Percentiles rank a stretch among this genome's conserved stretches.
Evolutionary conservation across 2,888 invertebrate species (phyloP).

Genomic region (Eilema griseolum): DNA sequence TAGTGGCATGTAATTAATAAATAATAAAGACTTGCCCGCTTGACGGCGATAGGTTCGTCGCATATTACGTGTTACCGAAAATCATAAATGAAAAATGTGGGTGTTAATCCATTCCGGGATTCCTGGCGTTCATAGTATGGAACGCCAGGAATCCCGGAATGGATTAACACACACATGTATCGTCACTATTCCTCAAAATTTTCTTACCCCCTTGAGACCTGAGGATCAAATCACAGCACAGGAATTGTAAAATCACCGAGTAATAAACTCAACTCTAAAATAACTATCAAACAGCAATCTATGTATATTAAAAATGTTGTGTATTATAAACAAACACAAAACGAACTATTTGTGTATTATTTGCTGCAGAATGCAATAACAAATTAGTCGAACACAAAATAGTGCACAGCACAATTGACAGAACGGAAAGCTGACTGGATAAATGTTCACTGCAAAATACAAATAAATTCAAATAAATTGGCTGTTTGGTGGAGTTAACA

Average conservation of each 20-base stretch:
- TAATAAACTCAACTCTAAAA: too few relatives aligned
- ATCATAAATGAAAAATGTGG: too few relatives aligned
- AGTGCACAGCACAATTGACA: conserved; percentile 11
- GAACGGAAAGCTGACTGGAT: conserved; percentile 42
- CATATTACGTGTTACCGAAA: too few relatives aligned
- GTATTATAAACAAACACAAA: neutral
- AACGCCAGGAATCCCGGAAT: too few relatives aligned
- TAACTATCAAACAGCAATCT: neutral
- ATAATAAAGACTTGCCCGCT: too few relatives aligned
- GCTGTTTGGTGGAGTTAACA: conserved; percentile 32
- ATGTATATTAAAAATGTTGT: neutral
- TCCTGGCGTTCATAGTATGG: too few relatives aligned
- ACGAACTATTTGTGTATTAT: neutral
- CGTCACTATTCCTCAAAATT: too few relatives aligned
- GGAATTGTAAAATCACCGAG: neutral
- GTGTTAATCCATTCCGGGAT: too few relatives aligned
- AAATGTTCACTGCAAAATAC: conserved; percentile 37
- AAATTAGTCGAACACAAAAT: neutral
- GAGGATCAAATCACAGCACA: neutral
- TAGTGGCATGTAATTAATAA: too few relatives aligned
- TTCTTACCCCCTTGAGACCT: neutral
- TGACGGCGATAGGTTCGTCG: too few relatives aligned
- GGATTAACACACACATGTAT: too few relatives aligned
- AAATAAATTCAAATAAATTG: conserved; percentile 33
- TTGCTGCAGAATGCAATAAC: conserved; percentile 3